Percentiles rank a stretch among this genome's conserved stretches.
phyloP scores from a whole-genome alignment of 1,140 invertebrate species.

The Phortica variegata region DNA sequence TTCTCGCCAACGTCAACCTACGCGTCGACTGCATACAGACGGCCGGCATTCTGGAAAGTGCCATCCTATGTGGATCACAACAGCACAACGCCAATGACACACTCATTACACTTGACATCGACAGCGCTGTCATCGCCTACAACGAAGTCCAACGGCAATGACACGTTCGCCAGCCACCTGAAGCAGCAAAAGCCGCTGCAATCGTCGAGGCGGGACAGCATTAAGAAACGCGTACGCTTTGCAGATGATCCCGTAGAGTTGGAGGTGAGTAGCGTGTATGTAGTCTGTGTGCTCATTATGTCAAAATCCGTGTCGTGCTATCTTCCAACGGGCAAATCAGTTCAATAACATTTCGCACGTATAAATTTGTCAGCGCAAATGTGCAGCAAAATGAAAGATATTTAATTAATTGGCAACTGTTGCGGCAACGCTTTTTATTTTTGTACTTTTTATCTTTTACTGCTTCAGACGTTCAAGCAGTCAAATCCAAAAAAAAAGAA shows the following conservation, averaged over 20 bases:
- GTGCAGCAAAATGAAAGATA: not conserved
- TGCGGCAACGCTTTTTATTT: conserved; percentile 22
- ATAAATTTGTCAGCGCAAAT: conserved; percentile 41
- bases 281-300: conserved; percentile 13
- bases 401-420: conserved; percentile 48
- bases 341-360: conserved; percentile 47
- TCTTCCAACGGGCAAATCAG: conserved; percentile 33
- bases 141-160: not conserved
- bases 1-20: conserved; percentile 21
- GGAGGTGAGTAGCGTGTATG: conserved; percentile 30
- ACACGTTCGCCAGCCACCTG: conserved; percentile 16
- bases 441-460: too few species aligned
- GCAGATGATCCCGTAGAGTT: conserved; percentile 31
- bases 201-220: conserved; percentile 28
- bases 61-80: conserved; percentile 55
- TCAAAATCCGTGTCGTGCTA: conserved; percentile 32
- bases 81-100: not conserved
- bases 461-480: too few species aligned
- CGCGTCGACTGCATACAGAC: conserved; percentile 57
- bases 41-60: conserved; percentile 65
- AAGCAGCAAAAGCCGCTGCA: conserved; percentile 28
- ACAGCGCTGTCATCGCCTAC: not conserved
- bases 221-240: conserved; percentile 48
- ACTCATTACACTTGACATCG: not conserved
- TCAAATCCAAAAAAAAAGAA: conserved; percentile 10